Base-by-base conservation (phyloP, 2,888 invertebrate species). In the Drosophila rubida region DNA sequence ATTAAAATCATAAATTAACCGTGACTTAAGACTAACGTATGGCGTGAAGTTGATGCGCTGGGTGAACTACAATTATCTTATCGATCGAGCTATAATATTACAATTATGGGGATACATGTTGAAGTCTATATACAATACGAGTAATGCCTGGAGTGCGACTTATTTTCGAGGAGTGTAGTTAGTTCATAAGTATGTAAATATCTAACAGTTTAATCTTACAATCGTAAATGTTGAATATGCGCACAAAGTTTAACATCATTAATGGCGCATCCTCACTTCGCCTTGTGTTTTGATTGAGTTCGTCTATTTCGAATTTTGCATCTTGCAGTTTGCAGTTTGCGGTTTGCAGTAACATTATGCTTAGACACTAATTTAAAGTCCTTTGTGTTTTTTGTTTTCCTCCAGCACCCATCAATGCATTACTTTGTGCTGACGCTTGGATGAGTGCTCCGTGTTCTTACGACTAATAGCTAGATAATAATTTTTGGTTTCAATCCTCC, bases 291-390 rank as follows among this genome's bases (percentile, higher is more conserved):
- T 54, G 49, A 65, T 61, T 76, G 53, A 59, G 41, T 69, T 58
- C 16, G 49, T 49, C 37, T 77, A 62, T 32, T 32, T 32, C 46
- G 44, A 69, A 25, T 67, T 61, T 13, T 9, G 1, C 42, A 58
- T n/a, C n/a, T n/a, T n/a, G n/a, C n/a, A n/a, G n/a, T 35, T 62
- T 41, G 30, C 37, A 16, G 44, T 4, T 23, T 25, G 0, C 25
- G 7, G 32, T 57, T 50, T 53, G 67, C 62, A 61, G 72, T 72
- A 80, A 86, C 60, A 60, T 76, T 81, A 81, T 60, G 61, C 84
- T 87, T 89, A 87, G 30, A 54, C 16, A 72, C 70, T 86, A 87
- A 55, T 75, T 71, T 76, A 88, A 88, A 88, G 89, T 88, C 89
- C 82, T 75, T 88, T 69, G 81, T 69, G 68, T 63, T 84, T 74